phyloP scores from a whole-genome alignment of 2,888 invertebrate genomes.

The Patella ulyssiponensis region DNA sequence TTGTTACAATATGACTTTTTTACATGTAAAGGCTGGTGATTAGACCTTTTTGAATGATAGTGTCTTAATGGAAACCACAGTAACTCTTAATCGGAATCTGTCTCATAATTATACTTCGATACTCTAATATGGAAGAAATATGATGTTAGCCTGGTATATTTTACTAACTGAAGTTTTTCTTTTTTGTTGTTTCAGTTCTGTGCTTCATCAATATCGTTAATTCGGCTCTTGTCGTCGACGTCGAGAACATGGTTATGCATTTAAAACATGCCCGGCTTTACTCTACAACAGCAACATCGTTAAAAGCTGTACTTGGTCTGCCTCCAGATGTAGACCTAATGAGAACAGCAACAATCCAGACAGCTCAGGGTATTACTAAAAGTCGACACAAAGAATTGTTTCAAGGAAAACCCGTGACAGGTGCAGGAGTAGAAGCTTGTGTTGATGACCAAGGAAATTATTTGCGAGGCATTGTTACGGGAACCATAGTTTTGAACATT shows the following conservation, averaged over 20 bases:
- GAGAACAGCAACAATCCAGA: slow-evolving; percentile 5
- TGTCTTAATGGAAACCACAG: too few species aligned
- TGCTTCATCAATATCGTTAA: too few species aligned
- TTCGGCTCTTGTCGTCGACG: neutral
- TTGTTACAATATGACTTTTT: too few species aligned
- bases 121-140: too few species aligned
- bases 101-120: too few species aligned
- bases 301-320: neutral
- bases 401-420: slow-evolving; percentile 27
- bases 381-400: slow-evolving; percentile 24
- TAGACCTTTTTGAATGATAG: too few species aligned
- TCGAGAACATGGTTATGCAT: neutral
- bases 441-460: neutral
- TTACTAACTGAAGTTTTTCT: too few species aligned
- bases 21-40: too few species aligned
- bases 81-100: too few species aligned
- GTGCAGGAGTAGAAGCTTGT: slow-evolving; percentile 25
- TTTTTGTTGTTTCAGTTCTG: too few species aligned
- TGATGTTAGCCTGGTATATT: too few species aligned
- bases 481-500: neutral
- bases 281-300: neutral
- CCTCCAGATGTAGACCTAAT: neutral
- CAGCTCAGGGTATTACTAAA: slow-evolving; percentile 27
- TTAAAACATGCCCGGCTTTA: neutral
- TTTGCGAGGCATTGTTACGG: neutral